Conservation (phyloP, 2,888 invertebrate species). For the Sinodicranocentrus sp. region DNA sequence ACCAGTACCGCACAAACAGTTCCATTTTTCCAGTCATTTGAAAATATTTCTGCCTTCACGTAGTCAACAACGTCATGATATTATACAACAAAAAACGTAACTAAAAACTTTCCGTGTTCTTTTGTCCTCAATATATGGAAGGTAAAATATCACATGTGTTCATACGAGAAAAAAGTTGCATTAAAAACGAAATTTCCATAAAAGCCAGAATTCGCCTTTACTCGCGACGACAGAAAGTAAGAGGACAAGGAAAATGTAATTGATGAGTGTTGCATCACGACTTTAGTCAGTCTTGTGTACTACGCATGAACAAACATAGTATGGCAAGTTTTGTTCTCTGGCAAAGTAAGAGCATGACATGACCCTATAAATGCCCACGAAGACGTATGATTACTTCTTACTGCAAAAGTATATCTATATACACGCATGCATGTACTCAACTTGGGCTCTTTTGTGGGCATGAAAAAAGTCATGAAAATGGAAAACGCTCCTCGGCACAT, state of each 20-base stretch:
- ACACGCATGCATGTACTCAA: no score
- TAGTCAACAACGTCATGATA: no score
- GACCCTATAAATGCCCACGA: background rate
- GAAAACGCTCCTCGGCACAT: conserved; percentile 23
- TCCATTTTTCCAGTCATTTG: no score
- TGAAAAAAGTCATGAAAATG: conserved; percentile 42
- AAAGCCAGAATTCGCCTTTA: conserved; percentile 2
- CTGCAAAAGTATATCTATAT: no score
- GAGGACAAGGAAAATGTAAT: conserved; percentile 23
- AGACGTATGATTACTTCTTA: no score
- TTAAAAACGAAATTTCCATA: background rate
- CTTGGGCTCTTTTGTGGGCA: background rate
- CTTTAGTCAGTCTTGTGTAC: background rate
- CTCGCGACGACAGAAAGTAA: conserved; percentile 12
- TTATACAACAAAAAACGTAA: no score
- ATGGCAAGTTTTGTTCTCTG: background rate
- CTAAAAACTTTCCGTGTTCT: no score
- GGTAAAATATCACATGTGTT: no score
- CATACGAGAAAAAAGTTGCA: no score
- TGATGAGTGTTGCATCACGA: conserved; percentile 33
- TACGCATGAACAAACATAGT: background rate
- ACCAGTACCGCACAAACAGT: no score
- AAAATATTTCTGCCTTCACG: no score
- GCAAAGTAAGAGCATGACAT: conserved; percentile 13
- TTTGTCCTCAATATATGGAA: no score